Evolutionary conservation across 2,888 invertebrate genomes (phyloP), one percentile per base, ranked within the genome.

Genomic region (Invenusta paracnida): DNA sequence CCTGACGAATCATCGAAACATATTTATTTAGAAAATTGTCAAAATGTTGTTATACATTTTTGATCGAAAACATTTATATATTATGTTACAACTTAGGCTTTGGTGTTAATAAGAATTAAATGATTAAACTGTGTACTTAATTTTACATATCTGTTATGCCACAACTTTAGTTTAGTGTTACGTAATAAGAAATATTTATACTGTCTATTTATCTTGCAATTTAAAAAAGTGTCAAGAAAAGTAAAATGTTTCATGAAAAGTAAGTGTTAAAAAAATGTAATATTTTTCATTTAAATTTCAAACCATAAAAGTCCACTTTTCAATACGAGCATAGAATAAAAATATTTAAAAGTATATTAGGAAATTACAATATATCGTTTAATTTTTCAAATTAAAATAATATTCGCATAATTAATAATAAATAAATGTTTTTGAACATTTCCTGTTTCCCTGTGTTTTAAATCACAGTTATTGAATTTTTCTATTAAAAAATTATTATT

Each of bases 131-230:
- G 27, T 73, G 73, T 73, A n/a, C 11, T 73, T 73, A 73, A 73
- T n/a, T 73, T 73, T 73, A 73, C 73, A 73, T 73, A 73, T 73
- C 73, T 73, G 73, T 73, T 73, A 73, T 73, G 25, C 73, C 23
- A 73, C 73, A 73, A 73, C 73, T 73, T 73, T 73, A 23, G 73
- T 23, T 73, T 73, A 23, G 73, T 73, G 11, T 73, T 73, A 73
- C 2, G 25, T 25, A 73, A 73, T 73, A 73, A 73, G 5, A 73
- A 73, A 73, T 73, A 73, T 2, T 73, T 23, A 73, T 25, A 73
- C 23, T 23, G 5, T 48, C 48, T 48, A 5, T 48, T 48, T 48
- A 11, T 48, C 48, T 73, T 73, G 11, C 25, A 73, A 73, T 73
- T 73, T 73, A 23, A 73, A 73, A 73, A 73, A 73, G 48, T 48